phyloP scores from a whole-genome alignment of 2,888 invertebrate species.

The Tipula confusa region DNA sequence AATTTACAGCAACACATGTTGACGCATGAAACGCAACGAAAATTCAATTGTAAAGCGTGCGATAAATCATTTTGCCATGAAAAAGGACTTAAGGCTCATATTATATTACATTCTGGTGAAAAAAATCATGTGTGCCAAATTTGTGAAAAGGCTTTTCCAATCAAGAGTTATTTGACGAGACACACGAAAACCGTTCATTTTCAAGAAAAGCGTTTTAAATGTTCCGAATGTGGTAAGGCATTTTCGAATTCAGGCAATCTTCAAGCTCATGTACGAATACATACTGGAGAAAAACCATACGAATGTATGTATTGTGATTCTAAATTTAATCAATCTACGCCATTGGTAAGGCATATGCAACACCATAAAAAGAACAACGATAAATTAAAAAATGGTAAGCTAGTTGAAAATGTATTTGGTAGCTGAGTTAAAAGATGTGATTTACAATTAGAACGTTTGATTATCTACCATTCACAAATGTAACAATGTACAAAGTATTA shows the following conservation, averaged over 20 bases:
- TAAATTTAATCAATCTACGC: not conserved
- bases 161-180: not conserved
- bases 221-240: not conserved
- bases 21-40: not conserved
- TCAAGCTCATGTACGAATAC: not conserved
- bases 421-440: too few relatives aligned
- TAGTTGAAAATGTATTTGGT: not conserved
- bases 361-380: not conserved
- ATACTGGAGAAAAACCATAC: not conserved
- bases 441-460: too few relatives aligned
- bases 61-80: not conserved
- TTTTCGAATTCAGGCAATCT: constrained; percentile 7
- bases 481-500: too few relatives aligned
- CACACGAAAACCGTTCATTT: not conserved
- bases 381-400: not conserved
- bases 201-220: not conserved
- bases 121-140: not conserved
- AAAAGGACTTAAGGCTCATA: not conserved
- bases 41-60: not conserved
- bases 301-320: constrained; percentile 25
- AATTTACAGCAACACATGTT: constrained; percentile 12
- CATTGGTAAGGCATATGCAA: constrained; percentile 13
- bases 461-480: too few relatives aligned
- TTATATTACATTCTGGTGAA: not conserved
- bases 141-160: not conserved